Base-by-base conservation (phyloP, 2,888 invertebrate genomes). In the Dasypogon diadema region DNA sequence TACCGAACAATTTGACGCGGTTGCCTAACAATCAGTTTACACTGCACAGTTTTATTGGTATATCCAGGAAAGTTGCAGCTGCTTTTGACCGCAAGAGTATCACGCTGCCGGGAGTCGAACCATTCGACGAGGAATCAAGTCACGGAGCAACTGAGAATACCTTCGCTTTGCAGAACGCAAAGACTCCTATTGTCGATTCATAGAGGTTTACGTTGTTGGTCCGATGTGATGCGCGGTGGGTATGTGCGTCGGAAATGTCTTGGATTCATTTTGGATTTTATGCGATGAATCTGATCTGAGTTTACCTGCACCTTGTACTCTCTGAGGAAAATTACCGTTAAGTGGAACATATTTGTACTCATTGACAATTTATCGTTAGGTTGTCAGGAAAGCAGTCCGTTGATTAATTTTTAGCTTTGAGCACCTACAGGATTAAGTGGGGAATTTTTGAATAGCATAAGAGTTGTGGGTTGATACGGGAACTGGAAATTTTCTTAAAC, bases 101-200 rank as follows among this genome's bases (percentile, higher is more conserved):
- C 48, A 10, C 46, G 10, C 16, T 16, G 24, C 4, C 10, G 16
- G 22, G 16, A 14, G 48, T 4, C 37, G 12, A 48, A 6, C 65
- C 46, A 65, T 22, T 48, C 58, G 74, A 58, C 58, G 21, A 58
- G 46, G 74, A 12, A 24, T 56, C 34, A 73, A 73, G 60, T 58
- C 60, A 55, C 58, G 60, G 58, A 74, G 58, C 60, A 60, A 74
- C 74, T 74, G 74, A 56, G 37, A 22, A 73, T 55, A 30, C 65
- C 14, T 14, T 46, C 46, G 48, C 48, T 12, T 8, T 46, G 42
- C 48, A 42, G 65, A 42, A 18, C 37, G 18, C 12, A 18, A 21
- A 34, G 37, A 60, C 37, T 37, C 34, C 60, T 16, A 58, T 18
- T 10, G 30, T 5, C 30, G 18, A 10, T 16, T 6, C 58, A 58